phyloP scores from a whole-genome alignment of 2,888 invertebrate species.

The Rotaria sp. region DNA sequence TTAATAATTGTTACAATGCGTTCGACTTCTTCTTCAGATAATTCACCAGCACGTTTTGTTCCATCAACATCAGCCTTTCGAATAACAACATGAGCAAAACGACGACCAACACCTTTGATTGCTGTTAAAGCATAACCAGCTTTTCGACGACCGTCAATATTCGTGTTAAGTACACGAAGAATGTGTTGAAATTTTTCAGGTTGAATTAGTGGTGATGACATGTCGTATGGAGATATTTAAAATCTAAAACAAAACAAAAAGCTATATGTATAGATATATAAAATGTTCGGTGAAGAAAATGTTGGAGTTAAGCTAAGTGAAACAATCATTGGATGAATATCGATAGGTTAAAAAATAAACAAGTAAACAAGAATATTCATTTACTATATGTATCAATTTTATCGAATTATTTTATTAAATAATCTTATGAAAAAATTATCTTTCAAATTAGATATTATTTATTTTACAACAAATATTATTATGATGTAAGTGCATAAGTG shows the following conservation, averaged over 20 bases:
- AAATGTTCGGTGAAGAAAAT: not conserved
- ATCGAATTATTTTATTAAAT: not conserved
- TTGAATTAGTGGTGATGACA: slow-evolving; percentile 69
- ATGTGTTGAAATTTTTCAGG: slow-evolving; percentile 99
- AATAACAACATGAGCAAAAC: slow-evolving; percentile 91
- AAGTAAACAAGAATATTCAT: not conserved
- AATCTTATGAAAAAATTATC: not conserved
- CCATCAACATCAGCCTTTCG: slow-evolving; percentile 97
- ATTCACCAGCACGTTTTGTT: slow-evolving; percentile 94
- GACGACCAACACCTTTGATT: slow-evolving; percentile 95
- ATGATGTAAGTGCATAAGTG: not conserved
- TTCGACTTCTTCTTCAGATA: slow-evolving; percentile 94
- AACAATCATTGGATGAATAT: not conserved
- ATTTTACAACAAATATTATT: not conserved
- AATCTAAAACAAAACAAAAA: not conserved
- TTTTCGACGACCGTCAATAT: slow-evolving; percentile 86
- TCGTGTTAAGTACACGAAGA: slow-evolving; percentile 99
- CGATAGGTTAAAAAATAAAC: not conserved
- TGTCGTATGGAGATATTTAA: not conserved
- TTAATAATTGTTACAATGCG: slow-evolving; percentile 94
- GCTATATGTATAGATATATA: too few species aligned
- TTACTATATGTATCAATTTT: not conserved
- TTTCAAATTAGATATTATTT: not conserved
- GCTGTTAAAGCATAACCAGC: slow-evolving; percentile 98
- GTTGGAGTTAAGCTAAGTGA: not conserved